Conservation (phyloP, 2,797 vertebrate species). For the Lateolabrax maculatus region DNA sequence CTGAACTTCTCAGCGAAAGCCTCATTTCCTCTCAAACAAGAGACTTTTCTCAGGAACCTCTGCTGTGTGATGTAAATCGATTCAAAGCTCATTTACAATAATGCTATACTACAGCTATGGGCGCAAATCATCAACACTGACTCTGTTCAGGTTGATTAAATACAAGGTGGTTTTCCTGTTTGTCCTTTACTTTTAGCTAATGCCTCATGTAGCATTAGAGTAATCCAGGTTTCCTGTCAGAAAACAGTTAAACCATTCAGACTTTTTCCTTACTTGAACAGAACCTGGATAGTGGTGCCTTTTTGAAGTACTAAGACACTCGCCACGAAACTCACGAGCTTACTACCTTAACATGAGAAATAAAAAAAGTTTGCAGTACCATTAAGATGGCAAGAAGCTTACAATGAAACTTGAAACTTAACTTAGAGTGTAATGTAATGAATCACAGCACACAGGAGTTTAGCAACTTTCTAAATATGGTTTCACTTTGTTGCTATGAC, state of each 20-base stretch:
- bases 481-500: slow-evolving; percentile 16
- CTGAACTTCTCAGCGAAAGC: slow-evolving; percentile 53
- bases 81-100: slow-evolving; percentile 34
- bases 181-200: slow-evolving; percentile 18
- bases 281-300: not conserved
- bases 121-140: slow-evolving; percentile 13
- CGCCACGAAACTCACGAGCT: not conserved
- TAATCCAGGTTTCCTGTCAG: slow-evolving; percentile 11
- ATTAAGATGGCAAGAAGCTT: not conserved
- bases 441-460: slow-evolving; percentile 9
- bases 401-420: not conserved
- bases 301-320: slow-evolving; percentile 3
- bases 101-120: slow-evolving; percentile 13
- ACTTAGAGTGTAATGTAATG: not conserved
- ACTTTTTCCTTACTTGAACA: slow-evolving; percentile 1
- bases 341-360: not conserved
- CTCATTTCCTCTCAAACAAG: slow-evolving; percentile 52
- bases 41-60: slow-evolving; percentile 28
- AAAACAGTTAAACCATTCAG: not conserved
- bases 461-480: slow-evolving; percentile 13
- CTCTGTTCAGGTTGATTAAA: slow-evolving; percentile 1
- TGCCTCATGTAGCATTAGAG: not conserved
- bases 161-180: slow-evolving; percentile 13
- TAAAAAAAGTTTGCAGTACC: not conserved
- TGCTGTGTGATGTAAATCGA: slow-evolving; percentile 16